phyloP scores from a whole-genome alignment of 2,113 vertebrate genomes.

The Platysternon megacephalum region DNA sequence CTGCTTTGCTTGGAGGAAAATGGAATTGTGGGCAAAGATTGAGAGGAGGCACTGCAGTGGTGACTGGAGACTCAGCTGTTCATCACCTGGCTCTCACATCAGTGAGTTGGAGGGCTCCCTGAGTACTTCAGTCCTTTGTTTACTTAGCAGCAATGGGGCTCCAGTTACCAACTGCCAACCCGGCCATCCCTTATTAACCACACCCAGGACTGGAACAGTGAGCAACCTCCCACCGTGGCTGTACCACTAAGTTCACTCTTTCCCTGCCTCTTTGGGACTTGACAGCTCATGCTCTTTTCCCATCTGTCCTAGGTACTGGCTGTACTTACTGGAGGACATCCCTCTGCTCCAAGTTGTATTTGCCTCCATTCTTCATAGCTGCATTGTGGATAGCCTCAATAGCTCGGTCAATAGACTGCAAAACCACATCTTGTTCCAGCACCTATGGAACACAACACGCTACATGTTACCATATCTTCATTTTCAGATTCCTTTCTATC shows the following conservation, averaged over 20 bases:
- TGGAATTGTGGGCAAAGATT: background rate
- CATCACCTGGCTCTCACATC: background rate
- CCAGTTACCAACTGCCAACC: background rate
- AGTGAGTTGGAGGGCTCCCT: background rate
- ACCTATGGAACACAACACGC: slow-evolving; percentile 77
- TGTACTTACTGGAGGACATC: slow-evolving; percentile 95
- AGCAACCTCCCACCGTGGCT: background rate
- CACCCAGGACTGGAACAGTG: background rate
- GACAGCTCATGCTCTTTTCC: accelerated
- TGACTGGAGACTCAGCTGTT: background rate
- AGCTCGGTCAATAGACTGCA: slow-evolving; percentile 96
- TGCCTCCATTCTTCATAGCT: slow-evolving; percentile 94
- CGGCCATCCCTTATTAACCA: background rate
- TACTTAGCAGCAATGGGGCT: background rate
- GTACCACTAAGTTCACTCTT: background rate
- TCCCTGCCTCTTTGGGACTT: background rate
- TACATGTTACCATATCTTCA: accelerated
- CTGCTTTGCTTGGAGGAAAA: background rate
- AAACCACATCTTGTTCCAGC: slow-evolving; percentile 94
- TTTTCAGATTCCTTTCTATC: background rate
- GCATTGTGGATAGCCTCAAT: slow-evolving; percentile 97
- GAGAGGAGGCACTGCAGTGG: background rate
- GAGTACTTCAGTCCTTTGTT: background rate
- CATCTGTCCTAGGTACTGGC: accelerated
- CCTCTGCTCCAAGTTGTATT: slow-evolving; percentile 98